A percentile compares a stretch with the other conserved stretches of the same genome.
Evolutionary conservation across 2,113 vertebrate genomes (phyloP).

Genomic region (Toxostoma redivivum): DNA sequence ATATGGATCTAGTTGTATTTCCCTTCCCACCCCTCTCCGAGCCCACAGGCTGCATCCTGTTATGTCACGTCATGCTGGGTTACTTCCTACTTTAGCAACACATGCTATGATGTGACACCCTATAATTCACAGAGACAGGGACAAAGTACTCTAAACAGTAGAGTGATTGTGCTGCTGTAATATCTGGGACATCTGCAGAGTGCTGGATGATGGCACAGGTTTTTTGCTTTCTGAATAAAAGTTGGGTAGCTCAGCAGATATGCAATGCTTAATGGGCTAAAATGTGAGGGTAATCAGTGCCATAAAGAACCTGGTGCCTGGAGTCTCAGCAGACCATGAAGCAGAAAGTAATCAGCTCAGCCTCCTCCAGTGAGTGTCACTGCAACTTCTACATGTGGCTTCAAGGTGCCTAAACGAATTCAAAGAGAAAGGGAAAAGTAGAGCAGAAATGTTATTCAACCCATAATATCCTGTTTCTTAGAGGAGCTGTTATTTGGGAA

Average conservation of each 20-base stretch:
- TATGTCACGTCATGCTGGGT: background rate
- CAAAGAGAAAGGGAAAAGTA: slow-evolving; percentile 26
- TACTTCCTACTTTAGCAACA: background rate
- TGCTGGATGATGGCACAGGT: slow-evolving; percentile 4
- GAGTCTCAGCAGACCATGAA: background rate
- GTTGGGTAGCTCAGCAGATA: slow-evolving; percentile 45
- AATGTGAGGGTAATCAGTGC: background rate
- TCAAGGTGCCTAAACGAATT: slow-evolving; percentile 7
- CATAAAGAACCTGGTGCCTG: background rate
- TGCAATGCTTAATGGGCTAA: slow-evolving; percentile 11
- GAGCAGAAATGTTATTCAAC: background rate
- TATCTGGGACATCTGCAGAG: slow-evolving; percentile 35
- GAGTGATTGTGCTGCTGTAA: slow-evolving; percentile 14
- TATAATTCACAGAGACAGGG: slow-evolving; percentile 38
- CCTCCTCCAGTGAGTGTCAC: background rate
- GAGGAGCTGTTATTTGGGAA: background rate
- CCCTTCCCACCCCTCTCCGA: background rate
- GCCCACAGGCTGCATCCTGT: background rate
- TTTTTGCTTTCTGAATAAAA: slow-evolving; percentile 44
- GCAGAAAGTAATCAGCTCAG: slow-evolving; percentile 1
- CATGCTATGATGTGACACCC: slow-evolving; percentile 2
- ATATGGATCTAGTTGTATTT: background rate
- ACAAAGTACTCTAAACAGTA: slow-evolving; percentile 42
- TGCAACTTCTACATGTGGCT: background rate
- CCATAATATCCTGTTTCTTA: background rate